phyloP scores from a whole-genome alignment of 2,888 invertebrate genomes.

The Calameuta filiformis region DNA sequence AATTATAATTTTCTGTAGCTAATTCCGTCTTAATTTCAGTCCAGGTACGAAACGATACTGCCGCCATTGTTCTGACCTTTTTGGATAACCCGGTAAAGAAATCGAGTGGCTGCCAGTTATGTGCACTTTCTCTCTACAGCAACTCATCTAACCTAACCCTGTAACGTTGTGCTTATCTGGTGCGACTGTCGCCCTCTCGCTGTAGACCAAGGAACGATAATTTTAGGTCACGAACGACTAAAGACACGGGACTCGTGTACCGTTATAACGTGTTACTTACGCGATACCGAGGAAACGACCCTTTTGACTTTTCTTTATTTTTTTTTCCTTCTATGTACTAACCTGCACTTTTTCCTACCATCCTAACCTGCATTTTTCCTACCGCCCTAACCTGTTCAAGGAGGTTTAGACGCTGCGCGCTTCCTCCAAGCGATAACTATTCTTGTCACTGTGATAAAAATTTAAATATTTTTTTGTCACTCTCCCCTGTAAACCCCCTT shows the following conservation, averaged over 20 bases:
- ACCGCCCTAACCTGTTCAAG: neutral
- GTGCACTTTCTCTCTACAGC: conserved; percentile 14
- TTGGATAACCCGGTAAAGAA: too few relatives aligned
- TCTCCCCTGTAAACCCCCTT: neutral
- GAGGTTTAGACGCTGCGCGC: neutral
- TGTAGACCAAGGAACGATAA: conserved; percentile 11
- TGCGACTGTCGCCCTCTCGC: too few relatives aligned
- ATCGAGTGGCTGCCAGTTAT: conserved; percentile 2
- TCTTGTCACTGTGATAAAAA: neutral
- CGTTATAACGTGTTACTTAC: neutral
- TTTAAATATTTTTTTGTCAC: neutral
- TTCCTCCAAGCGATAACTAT: neutral
- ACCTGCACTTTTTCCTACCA: neutral
- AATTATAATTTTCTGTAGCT: too few relatives aligned
- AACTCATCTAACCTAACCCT: too few relatives aligned
- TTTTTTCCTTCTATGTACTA: too few relatives aligned
- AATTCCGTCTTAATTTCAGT: too few relatives aligned
- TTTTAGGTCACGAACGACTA: conserved; percentile 28
- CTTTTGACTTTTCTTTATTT: too few relatives aligned
- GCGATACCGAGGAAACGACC: too few relatives aligned
- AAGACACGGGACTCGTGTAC: conserved; percentile 13
- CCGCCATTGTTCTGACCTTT: too few relatives aligned
- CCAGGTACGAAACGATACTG: too few relatives aligned
- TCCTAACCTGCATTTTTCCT: neutral
- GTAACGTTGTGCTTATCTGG: too few relatives aligned